phyloP scores from a whole-genome alignment of 2,113 vertebrate genomes.

The Rhadina sibilatrix region DNA sequence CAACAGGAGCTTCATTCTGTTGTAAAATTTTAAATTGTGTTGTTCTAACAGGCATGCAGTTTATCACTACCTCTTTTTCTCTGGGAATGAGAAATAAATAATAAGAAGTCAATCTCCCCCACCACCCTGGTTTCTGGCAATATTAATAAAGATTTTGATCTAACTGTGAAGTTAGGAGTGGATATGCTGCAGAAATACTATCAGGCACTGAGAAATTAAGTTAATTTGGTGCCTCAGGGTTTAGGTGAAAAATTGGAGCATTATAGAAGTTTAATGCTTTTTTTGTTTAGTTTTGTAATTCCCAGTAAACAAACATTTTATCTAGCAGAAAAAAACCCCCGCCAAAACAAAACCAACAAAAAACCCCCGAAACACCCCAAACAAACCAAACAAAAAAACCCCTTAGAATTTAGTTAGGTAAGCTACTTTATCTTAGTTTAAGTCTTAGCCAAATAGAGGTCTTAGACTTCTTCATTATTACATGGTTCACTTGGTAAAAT shows the following conservation, averaged over 20 bases:
- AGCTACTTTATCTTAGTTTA: background rate
- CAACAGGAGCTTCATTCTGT: conserved; percentile 33
- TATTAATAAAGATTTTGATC: background rate
- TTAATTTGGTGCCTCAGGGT: background rate
- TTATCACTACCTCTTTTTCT: background rate
- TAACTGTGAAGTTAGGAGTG: background rate
- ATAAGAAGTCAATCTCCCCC: background rate
- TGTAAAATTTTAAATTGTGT: conserved; percentile 40
- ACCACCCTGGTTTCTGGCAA: background rate
- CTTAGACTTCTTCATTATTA: background rate
- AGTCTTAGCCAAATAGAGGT: background rate
- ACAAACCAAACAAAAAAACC: background rate
- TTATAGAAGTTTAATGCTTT: background rate
- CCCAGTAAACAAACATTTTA: background rate
- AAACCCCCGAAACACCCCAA: too few species aligned
- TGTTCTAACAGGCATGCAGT: conserved; percentile 29
- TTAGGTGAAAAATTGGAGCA: background rate
- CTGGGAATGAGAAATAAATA: background rate
- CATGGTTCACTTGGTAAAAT: background rate
- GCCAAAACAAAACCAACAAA: too few species aligned
- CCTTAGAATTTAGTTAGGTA: background rate
- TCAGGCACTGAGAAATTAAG: background rate
- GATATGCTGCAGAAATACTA: background rate
- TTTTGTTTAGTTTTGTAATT: background rate
- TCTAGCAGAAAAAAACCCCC: background rate